These are phyloP conservation scores for Anguilla pacifica DNA, from an alignment of 2,797 vertebrate genomes.

Conservation along the genomic window DNA sequence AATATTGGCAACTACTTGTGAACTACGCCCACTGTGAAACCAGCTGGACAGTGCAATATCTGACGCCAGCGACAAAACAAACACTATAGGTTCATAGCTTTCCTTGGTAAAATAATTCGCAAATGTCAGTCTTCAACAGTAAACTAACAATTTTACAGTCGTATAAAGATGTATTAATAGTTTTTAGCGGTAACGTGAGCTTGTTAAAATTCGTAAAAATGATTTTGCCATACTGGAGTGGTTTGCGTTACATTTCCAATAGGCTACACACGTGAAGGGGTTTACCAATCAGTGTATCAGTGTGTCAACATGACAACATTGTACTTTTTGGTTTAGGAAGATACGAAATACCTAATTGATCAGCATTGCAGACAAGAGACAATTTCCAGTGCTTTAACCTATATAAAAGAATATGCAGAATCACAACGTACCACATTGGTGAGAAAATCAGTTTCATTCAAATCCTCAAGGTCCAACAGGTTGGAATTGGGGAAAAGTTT, in stretches of 20 bases:
- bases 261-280: background rate
- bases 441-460: constrained; percentile 81
- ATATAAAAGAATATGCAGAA: background rate
- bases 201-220: constrained; percentile 12
- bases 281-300: background rate
- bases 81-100: background rate
- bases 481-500: constrained; percentile 74
- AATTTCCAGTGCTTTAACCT: background rate
- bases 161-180: background rate
- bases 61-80: background rate
- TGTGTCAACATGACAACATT: background rate
- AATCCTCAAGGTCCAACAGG: constrained; percentile 79
- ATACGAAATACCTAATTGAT: background rate
- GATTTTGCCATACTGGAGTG: background rate
- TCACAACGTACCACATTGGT: constrained; percentile 76
- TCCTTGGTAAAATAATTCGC: background rate
- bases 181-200: constrained; percentile 1
- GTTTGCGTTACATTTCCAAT: constrained; percentile 11
- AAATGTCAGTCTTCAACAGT: background rate
- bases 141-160: background rate
- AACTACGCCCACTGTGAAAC: constrained; percentile 1
- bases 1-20: background rate
- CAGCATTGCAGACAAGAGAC: background rate
- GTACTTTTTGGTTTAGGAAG: background rate
- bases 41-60: background rate